Conservation (phyloP, 2,888 invertebrate species). For the Criorhina ranunculi region DNA sequence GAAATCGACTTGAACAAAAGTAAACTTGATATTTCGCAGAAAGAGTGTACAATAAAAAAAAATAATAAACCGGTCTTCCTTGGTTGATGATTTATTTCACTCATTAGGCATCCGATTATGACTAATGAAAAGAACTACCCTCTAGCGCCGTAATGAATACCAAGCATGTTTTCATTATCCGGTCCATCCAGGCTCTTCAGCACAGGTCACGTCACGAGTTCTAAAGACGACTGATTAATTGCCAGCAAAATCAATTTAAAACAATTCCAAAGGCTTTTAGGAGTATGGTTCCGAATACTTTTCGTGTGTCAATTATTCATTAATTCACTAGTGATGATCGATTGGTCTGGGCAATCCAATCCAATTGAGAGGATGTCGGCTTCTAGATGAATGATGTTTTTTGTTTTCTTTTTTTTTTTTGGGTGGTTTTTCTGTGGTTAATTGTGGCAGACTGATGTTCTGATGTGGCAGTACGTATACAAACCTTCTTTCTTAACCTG, state of each 20-base stretch:
- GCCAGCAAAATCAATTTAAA: conserved; percentile 18
- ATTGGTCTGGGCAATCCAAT: background rate
- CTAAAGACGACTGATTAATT: conserved; percentile 19
- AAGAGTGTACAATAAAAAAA: too few relatives aligned
- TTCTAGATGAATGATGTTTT: background rate
- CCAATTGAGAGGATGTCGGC: background rate
- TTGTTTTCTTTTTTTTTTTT: background rate
- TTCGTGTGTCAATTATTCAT: conserved; percentile 22
- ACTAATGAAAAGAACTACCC: conserved; percentile 7
- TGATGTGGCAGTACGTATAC: background rate
- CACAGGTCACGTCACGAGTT: conserved; percentile 26
- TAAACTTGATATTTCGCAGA: too few relatives aligned
- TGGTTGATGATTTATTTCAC: background rate
- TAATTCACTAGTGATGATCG: conserved; percentile 5
- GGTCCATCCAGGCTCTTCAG: background rate
- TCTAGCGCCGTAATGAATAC: conserved; percentile 3
- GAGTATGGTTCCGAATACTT: conserved; percentile 1
- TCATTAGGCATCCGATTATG: conserved; percentile 1
- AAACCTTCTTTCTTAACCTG: too few relatives aligned
- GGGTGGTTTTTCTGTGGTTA: background rate
- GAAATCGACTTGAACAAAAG: too few relatives aligned
- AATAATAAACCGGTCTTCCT: too few relatives aligned
- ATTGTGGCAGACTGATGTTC: background rate
- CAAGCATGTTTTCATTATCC: conserved; percentile 14
- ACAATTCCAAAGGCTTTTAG: conserved; percentile 13